A percentile compares a stretch with the other conserved stretches of the same genome.
phyloP scores from a whole-genome alignment of 2,888 invertebrate species.

The Melanostoma mellinum region DNA sequence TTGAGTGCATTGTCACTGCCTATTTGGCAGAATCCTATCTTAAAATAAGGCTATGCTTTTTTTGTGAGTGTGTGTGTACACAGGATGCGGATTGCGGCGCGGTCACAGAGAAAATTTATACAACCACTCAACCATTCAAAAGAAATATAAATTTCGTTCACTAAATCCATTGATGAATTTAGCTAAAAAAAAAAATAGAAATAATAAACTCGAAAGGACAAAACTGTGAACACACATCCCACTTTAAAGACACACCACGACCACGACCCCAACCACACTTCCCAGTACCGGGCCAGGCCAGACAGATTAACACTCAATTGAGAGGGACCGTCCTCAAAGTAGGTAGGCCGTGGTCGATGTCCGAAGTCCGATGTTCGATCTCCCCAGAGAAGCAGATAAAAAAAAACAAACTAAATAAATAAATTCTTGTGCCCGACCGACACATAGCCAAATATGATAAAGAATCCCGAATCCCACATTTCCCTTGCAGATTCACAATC shows the following conservation, averaged over 20 bases:
- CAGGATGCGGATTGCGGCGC: conserved; percentile 32
- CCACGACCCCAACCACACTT: background rate
- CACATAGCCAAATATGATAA: conserved; percentile 22
- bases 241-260: background rate
- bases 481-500: conserved; percentile 42
- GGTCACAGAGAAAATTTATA: conserved; percentile 5
- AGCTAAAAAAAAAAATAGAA: conserved; percentile 33
- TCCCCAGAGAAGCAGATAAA: conserved; percentile 42
- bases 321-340: conserved; percentile 44
- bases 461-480: conserved; percentile 31
- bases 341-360: conserved; percentile 12
- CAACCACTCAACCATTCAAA: conserved; percentile 59
- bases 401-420: conserved; percentile 17
- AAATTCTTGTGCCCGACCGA: conserved; percentile 7
- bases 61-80: background rate
- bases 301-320: conserved; percentile 71
- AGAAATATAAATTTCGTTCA: conserved; percentile 37
- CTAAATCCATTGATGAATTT: conserved; percentile 63
- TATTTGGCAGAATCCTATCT: conserved; percentile 2
- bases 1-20: conserved; percentile 3
- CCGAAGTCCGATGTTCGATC: background rate
- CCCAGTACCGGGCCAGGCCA: conserved; percentile 24
- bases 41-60: conserved; percentile 17
- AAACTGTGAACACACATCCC: conserved; percentile 45
- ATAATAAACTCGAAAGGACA: conserved; percentile 55